phyloP scores from a whole-genome alignment of 2,797 vertebrate species.

The Zenarchopterus dispar region DNA sequence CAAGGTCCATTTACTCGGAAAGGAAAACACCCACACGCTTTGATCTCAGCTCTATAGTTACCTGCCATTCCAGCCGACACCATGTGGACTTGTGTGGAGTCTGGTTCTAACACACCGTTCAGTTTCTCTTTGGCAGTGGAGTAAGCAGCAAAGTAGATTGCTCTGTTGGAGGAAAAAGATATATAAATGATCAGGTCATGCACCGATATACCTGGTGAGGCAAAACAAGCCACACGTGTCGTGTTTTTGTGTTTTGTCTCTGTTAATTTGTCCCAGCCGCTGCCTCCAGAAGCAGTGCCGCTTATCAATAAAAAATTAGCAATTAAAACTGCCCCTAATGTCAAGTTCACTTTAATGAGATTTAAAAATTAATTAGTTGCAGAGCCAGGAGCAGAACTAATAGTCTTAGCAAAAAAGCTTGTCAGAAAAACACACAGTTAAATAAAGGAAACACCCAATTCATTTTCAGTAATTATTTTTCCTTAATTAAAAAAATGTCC shows the following conservation, averaged over 20 bases:
- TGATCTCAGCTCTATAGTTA: slow-evolving; percentile 72
- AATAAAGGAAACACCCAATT: neutral
- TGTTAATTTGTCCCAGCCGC: slow-evolving; percentile 16
- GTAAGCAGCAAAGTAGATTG: slow-evolving; percentile 98
- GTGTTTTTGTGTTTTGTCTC: slow-evolving; percentile 5
- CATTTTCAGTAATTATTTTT: slow-evolving; percentile 12
- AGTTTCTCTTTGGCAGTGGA: slow-evolving; percentile 95
- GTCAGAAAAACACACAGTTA: slow-evolving; percentile 23
- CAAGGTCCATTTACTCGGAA: neutral
- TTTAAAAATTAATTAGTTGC: slow-evolving; percentile 22
- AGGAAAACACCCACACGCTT: neutral
- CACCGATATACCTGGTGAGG: neutral
- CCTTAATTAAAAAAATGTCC: slow-evolving; percentile 23
- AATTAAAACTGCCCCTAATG: neutral
- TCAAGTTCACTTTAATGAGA: slow-evolving; percentile 36
- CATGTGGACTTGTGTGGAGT: slow-evolving; percentile 97
- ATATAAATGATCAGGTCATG: slow-evolving; percentile 12
- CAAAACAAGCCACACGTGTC: slow-evolving; percentile 4
- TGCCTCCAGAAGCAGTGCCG: neutral
- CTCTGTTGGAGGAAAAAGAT: slow-evolving; percentile 81
- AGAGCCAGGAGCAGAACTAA: slow-evolving; percentile 15
- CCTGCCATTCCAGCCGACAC: slow-evolving; percentile 96
- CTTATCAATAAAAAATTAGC: slow-evolving; percentile 33
- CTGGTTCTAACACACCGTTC: slow-evolving; percentile 89
- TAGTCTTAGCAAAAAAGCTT: slow-evolving; percentile 10